Base-by-base conservation (phyloP, 2,113 vertebrate genomes). In the Cololabis saira region DNA sequence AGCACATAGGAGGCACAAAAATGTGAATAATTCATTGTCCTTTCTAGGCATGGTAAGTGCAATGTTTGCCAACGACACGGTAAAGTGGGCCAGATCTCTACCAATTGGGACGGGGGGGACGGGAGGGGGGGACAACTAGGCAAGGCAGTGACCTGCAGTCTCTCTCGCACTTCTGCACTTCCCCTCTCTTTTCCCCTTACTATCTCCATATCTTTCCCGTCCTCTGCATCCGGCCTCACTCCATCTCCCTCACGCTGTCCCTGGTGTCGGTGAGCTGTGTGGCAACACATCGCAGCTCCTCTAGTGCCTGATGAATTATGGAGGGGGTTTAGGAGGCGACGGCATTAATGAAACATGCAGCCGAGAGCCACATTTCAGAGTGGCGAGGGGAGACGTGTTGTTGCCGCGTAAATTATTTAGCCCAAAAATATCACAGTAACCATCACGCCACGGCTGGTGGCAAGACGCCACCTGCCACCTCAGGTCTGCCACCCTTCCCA, bases 301-400 rank as follows among this genome's bases (percentile, higher is more conserved):
- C 86, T 61, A 84, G 92, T 90, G 69, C 83, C 75, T 89, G 67
- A 88, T 96, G 92, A 97, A 95, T 96, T 94, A 96, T 97, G 88
- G 79, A 96, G 80, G 65, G 65, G 82, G 59, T 66, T 85, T 91
- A 81, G 59, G 93, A 89, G 82, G 90, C 37, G 67, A 92, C 86
- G 84, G 89, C 92, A 93, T 94, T 93, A 95, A 95, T 95, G 94
- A 94, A 96, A 96, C 94, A 96, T 95, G 91, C 89, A 92, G 81
- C 70, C 70, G 58, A 86, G 82, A 78, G 83, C 65, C 80, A 84
- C 87, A 71, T 82, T 87, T 89, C 73, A 52, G 78, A 56, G 81
- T 33, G 62, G 86, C 67, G 76, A 80, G 58, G 58, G 83, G 72
- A 87, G 87, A 89, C 53, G 80, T 87, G 86, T 87, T 89, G 88